Percentiles rank a stretch among this genome's conserved stretches.
These are phyloP conservation scores for Cryptotermes secundus DNA, from an alignment of 1,140 invertebrate species.

Conservation along the genomic window DNA sequence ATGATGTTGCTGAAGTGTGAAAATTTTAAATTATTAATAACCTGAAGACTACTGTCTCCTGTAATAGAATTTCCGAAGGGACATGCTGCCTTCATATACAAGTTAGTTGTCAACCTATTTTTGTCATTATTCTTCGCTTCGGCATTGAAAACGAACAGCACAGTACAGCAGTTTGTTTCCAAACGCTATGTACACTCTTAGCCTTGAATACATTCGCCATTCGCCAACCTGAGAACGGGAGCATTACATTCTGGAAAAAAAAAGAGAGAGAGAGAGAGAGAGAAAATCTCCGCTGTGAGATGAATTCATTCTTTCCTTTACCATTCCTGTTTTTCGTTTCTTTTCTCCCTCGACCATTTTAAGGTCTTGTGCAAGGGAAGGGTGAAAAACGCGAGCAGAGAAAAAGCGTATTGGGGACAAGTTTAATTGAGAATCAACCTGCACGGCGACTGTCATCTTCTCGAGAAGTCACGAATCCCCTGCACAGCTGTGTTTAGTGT, in stretches of 20 bases:
- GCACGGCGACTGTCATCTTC: neutral
- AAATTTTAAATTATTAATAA: no score
- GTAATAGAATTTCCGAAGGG: no score
- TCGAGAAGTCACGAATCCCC: neutral
- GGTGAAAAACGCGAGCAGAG: neutral
- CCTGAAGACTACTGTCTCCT: no score
- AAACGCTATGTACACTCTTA: neutral
- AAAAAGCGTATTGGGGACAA: conserved; percentile 8
- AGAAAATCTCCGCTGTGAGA: neutral
- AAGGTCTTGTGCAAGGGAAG: neutral
- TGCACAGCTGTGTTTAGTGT: neutral
- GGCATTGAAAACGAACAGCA: no score
- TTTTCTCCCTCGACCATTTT: neutral
- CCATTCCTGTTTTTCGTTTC: neutral
- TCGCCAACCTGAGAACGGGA: neutral
- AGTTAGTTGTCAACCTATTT: no score
- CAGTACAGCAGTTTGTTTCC: neutral
- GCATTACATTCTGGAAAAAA: neutral
- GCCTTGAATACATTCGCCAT: neutral
- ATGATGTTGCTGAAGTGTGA: no score
- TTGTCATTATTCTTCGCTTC: no score
- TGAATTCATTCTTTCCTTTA: neutral
- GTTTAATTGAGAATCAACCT: conserved; percentile 7
- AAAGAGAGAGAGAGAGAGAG: no score
- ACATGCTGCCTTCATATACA: no score